These are phyloP conservation scores for Callipepla californica DNA, from an alignment of 2,113 vertebrate species.

Conservation along the genomic window DNA sequence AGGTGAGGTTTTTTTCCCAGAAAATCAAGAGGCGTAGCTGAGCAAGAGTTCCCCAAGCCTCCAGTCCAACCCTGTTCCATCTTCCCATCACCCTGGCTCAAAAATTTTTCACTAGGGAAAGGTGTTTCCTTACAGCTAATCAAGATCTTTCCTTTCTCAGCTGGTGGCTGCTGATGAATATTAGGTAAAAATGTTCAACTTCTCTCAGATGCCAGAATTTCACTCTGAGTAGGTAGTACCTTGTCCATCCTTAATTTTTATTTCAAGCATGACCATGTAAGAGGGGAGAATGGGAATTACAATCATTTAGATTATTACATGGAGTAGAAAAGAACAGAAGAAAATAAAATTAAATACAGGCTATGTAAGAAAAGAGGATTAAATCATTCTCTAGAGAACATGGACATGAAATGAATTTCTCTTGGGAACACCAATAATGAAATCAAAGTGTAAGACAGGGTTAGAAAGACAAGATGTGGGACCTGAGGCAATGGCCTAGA, in stretches of 20 bases:
- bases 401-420: neutral
- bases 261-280: neutral
- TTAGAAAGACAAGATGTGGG: neutral
- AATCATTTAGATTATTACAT: neutral
- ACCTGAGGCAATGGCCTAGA: neutral
- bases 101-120: neutral
- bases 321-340: neutral
- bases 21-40: rapidly evolving
- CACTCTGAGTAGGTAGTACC: neutral
- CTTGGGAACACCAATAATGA: neutral
- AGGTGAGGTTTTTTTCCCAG: too few relatives aligned
- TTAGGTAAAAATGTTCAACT: neutral
- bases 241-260: neutral
- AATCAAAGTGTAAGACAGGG: neutral
- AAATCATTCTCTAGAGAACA: neutral
- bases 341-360: neutral
- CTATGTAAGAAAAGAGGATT: neutral
- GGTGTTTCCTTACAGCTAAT: neutral
- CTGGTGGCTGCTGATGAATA: neutral
- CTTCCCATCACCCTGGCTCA: neutral
- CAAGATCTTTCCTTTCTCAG: neutral
- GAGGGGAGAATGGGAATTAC: neutral
- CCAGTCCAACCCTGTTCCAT: neutral
- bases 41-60: neutral
- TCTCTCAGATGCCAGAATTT: neutral